Evolutionary conservation across 2,113 vertebrate species (phyloP).

Genomic region (Naja naja): DNA sequence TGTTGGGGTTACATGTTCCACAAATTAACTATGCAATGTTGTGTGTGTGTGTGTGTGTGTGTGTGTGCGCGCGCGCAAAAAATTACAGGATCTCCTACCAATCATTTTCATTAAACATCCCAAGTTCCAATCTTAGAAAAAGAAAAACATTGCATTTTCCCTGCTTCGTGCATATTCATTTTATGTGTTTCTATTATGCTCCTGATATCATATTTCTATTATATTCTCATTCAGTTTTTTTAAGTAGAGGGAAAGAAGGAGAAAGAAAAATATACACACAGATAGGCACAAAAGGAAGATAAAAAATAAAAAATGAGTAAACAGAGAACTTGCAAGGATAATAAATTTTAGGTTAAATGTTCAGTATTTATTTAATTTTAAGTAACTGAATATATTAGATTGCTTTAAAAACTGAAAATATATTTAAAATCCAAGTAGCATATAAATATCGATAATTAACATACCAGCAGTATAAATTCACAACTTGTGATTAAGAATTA

Average conservation of each 20-base stretch:
- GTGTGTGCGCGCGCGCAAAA: too few species aligned
- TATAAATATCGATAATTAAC: neutral
- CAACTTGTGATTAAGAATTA: neutral
- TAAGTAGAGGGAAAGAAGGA: neutral
- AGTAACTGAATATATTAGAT: neutral
- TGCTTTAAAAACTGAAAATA: neutral
- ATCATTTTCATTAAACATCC: neutral
- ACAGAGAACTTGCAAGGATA: neutral
- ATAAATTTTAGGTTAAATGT: neutral
- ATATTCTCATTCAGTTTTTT: neutral
- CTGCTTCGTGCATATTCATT: too few species aligned
- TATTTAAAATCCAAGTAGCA: neutral
- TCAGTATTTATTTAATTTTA: neutral
- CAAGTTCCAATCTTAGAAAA: neutral
- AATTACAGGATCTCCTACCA: neutral
- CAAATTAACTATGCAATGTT: neutral
- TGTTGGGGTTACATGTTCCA: neutral
- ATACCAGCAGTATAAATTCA: neutral
- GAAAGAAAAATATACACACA: neutral
- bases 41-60: too few species aligned
- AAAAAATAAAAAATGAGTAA: neutral
- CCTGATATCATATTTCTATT: neutral
- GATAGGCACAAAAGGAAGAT: neutral
- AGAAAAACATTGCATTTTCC: neutral
- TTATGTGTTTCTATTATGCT: neutral